Conservation (phyloP, 2,888 invertebrate species). For the Cantharis lateralis region DNA sequence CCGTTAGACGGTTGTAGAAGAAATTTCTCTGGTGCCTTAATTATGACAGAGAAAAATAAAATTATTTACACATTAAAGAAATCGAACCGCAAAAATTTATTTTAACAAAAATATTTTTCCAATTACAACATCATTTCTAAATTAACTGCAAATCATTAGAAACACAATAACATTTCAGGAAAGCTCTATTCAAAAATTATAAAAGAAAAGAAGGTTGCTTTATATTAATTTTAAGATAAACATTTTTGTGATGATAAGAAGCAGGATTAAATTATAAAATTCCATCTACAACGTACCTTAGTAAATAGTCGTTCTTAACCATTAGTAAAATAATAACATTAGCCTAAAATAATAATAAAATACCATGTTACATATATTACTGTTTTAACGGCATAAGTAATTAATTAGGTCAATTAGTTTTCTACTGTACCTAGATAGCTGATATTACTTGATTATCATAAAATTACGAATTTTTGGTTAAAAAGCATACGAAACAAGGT, state of each 20-base stretch:
- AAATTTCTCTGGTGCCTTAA: not conserved
- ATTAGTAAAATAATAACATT: not conserved
- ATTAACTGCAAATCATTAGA: not conserved
- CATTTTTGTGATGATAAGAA: not conserved
- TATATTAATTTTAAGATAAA: not conserved
- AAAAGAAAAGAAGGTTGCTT: too few relatives aligned
- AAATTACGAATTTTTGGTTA: too few relatives aligned
- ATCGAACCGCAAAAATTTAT: not conserved
- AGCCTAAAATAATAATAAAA: not conserved
- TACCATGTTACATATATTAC: not conserved
- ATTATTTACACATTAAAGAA: not conserved
- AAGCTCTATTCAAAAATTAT: not conserved
- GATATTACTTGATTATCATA: too few relatives aligned
- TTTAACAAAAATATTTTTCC: not conserved
- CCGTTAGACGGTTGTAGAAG: not conserved
- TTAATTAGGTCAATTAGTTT: not conserved
- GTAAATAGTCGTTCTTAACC: not conserved
- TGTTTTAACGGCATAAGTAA: not conserved
- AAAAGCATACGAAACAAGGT: too few relatives aligned
- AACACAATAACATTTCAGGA: not conserved
- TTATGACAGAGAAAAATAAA: not conserved
- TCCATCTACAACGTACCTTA: not conserved
- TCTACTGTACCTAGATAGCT: too few relatives aligned
- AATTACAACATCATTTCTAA: not conserved
- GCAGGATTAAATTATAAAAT: not conserved